Evolutionary conservation across 2,888 invertebrate genomes (phyloP).

Genomic region (Crematogaster levior): DNA sequence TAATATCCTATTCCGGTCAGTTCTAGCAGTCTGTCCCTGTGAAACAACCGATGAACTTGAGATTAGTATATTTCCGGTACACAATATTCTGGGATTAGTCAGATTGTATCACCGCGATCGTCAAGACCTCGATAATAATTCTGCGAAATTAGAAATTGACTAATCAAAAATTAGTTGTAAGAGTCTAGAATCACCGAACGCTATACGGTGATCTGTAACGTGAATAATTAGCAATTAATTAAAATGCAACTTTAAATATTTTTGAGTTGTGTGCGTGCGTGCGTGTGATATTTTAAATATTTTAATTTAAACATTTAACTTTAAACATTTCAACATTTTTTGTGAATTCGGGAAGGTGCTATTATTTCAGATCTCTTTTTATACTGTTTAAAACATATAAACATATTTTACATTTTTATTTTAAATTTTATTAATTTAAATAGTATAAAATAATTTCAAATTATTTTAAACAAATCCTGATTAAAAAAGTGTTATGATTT

Average conservation of each 20-base stretch:
- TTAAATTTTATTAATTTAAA: not conserved
- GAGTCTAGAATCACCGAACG: not conserved
- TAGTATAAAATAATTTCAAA: not conserved
- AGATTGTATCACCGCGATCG: not conserved
- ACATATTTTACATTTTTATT: not conserved
- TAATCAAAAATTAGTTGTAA: constrained; percentile 20
- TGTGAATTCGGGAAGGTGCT: not conserved
- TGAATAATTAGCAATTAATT: not conserved
- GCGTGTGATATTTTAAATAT: too few relatives aligned
- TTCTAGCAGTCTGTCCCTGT: not conserved
- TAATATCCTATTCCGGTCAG: constrained; percentile 40
- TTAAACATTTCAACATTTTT: not conserved
- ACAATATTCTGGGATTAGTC: not conserved
- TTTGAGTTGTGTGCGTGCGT: too few relatives aligned
- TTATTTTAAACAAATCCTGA: not conserved
- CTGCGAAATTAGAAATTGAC: not conserved
- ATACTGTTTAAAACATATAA: not conserved
- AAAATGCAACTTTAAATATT: not conserved
- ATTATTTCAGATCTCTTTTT: not conserved
- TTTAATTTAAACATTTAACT: too few relatives aligned
- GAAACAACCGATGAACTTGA: constrained; percentile 37
- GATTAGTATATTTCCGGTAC: constrained; percentile 23
- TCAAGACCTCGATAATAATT: constrained; percentile 16
- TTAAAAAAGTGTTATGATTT: not conserved
- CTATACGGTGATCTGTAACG: not conserved